Conservation (phyloP, 2,113 vertebrate genomes). For the Misgurnus mizolepis region DNA sequence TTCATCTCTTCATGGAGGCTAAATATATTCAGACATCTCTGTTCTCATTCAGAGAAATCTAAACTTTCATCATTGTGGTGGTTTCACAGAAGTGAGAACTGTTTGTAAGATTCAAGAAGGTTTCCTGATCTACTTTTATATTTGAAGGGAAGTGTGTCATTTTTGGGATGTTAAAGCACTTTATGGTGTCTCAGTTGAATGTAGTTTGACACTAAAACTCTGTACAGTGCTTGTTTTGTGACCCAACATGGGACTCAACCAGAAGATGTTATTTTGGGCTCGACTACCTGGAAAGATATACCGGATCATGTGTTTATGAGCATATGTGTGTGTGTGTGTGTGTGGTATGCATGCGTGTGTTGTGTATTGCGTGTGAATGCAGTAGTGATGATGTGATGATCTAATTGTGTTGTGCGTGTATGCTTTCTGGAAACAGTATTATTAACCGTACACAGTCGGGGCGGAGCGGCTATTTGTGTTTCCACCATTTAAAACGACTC, state of each 20-base stretch:
- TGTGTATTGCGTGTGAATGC: slow-evolving; percentile 19
- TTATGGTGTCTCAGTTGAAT: too few relatives aligned
- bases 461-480: slow-evolving; percentile 63
- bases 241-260: too few relatives aligned
- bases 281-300: too few relatives aligned
- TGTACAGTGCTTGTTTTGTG: too few relatives aligned
- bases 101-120: neutral
- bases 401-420: neutral
- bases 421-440: slow-evolving; percentile 39
- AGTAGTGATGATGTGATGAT: slow-evolving; percentile 55
- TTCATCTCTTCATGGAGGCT: slow-evolving; percentile 51
- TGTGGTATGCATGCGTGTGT: slow-evolving; percentile 17
- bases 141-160: neutral
- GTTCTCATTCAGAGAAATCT: neutral
- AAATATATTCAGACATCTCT: neutral
- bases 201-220: too few relatives aligned
- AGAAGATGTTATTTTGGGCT: too few relatives aligned
- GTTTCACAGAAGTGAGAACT: neutral
- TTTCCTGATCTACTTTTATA: neutral
- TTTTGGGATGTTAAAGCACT: too few relatives aligned
- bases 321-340: neutral
- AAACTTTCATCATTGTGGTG: neutral
- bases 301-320: slow-evolving; percentile 47
- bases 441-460: neutral
- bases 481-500: slow-evolving; percentile 57